phyloP scores from a whole-genome alignment of 2,113 vertebrate species.

The Cygnus atratus region DNA sequence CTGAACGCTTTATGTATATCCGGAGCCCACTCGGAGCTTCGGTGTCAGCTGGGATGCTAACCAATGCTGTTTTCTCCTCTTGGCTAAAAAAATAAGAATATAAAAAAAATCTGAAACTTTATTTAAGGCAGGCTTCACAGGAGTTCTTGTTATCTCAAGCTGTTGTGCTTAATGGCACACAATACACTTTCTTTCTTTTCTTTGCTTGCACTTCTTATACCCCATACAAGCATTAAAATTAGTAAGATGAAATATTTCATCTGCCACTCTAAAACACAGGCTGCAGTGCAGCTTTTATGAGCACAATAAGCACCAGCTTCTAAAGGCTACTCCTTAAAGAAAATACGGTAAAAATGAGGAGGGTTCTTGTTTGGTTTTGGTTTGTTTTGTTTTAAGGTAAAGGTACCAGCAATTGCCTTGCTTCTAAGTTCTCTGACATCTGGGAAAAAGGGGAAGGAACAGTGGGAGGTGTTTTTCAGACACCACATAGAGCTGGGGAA shows the following conservation, averaged over 20 bases:
- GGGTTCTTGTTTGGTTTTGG: no score
- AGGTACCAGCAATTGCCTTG: background rate
- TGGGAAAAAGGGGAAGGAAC: background rate
- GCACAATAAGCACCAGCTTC: background rate
- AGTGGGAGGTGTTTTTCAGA: background rate
- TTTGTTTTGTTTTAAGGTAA: background rate
- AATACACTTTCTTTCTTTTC: background rate
- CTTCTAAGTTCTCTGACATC: background rate
- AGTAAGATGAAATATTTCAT: background rate
- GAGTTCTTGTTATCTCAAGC: background rate
- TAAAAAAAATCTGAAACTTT: background rate
- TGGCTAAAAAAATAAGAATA: no score
- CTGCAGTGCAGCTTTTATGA: background rate
- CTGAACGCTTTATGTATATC: background rate
- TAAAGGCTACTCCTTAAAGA: background rate
- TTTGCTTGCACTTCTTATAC: background rate
- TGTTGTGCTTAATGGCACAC: background rate
- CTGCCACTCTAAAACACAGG: background rate
- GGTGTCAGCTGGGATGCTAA: background rate
- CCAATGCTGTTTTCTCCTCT: background rate
- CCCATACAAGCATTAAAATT: background rate
- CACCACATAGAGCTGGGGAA: background rate
- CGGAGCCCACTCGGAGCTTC: background rate
- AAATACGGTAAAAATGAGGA: background rate
- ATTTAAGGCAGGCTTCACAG: background rate